Evolutionary conservation across 2,888 invertebrate species (phyloP).

Genomic region (Heliothis peltigera): DNA sequence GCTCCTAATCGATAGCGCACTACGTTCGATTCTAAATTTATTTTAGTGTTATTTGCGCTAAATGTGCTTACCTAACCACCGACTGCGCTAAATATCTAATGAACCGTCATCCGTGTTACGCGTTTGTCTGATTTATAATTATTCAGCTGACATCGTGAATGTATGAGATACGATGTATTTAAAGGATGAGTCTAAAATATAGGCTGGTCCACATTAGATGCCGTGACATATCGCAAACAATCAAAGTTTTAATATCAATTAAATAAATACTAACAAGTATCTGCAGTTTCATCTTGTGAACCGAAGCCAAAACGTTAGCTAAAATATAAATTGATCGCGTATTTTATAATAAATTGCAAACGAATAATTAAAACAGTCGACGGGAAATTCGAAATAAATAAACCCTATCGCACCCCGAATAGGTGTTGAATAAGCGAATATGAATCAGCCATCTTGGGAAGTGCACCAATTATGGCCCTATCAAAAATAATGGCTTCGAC

Average conservation of each 20-base stretch:
- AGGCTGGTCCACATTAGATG: slow-evolving; percentile 6
- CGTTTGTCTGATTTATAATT: slow-evolving; percentile 53
- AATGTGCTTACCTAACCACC: slow-evolving; percentile 72
- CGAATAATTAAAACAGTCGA: slow-evolving; percentile 15
- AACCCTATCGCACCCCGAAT: slow-evolving; percentile 42
- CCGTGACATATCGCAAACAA: slow-evolving; percentile 15
- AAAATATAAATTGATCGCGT: not conserved
- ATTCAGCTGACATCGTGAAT: slow-evolving; percentile 42
- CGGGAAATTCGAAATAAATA: slow-evolving; percentile 41
- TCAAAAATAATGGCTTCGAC: slow-evolving; percentile 68
- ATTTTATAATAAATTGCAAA: slow-evolving; percentile 1
- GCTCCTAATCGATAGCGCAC: slow-evolving; percentile 89
- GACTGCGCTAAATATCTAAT: slow-evolving; percentile 70
- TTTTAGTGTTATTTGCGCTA: slow-evolving; percentile 89
- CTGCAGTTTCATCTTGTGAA: not conserved
- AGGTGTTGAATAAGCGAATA: slow-evolving; percentile 58
- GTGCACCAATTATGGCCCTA: slow-evolving; percentile 73
- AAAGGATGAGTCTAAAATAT: slow-evolving; percentile 31
- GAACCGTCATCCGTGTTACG: slow-evolving; percentile 50
- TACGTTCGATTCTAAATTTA: slow-evolving; percentile 89
- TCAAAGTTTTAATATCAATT: slow-evolving; percentile 5
- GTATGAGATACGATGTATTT: slow-evolving; percentile 32
- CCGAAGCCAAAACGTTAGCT: not conserved
- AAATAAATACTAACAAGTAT: not conserved
- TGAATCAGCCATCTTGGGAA: slow-evolving; percentile 64